Conservation (phyloP, 1,140 invertebrate genomes). For the Glossosoma conforme region DNA sequence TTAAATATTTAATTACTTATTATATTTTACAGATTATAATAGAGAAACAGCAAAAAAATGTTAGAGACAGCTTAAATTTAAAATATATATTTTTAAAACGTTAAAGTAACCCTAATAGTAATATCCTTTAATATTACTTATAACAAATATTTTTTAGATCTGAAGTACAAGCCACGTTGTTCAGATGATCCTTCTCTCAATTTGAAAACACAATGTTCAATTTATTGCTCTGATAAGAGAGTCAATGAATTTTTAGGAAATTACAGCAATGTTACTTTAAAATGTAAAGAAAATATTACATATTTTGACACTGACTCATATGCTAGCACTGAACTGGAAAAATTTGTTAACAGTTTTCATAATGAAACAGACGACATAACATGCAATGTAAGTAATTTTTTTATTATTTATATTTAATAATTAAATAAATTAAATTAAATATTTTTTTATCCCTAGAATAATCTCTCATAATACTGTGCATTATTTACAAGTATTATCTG, state of each 20-base stretch:
- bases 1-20: too few relatives aligned
- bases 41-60: too few relatives aligned
- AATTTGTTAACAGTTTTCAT: constrained; percentile 13
- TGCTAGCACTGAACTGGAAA: constrained; percentile 7
- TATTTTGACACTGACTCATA: constrained; percentile 12
- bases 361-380: constrained; percentile 14
- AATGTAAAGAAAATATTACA: constrained; percentile 22
- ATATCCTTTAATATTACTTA: too few relatives aligned
- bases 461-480: too few relatives aligned
- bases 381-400: constrained; percentile 23
- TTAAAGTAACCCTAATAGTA: too few relatives aligned
- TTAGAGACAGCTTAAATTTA: too few relatives aligned
- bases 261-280: constrained; percentile 4
- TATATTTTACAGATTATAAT: too few relatives aligned
- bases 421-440: too few relatives aligned
- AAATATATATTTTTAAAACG: too few relatives aligned
- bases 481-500: too few relatives aligned
- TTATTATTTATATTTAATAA: not conserved
- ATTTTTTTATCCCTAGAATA: too few relatives aligned
- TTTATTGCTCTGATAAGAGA: constrained; percentile 21
- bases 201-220: constrained; percentile 4
- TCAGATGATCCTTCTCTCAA: not conserved
- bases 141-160: constrained; percentile 7
- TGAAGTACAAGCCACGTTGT: constrained; percentile 5
- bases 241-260: constrained; percentile 9